A percentile compares a stretch with the other conserved stretches of the same genome.
These are phyloP conservation scores for Zoroaster sp. DNA, from an alignment of 53 echinoderm and acorn worm species.

Conservation along the genomic window DNA sequence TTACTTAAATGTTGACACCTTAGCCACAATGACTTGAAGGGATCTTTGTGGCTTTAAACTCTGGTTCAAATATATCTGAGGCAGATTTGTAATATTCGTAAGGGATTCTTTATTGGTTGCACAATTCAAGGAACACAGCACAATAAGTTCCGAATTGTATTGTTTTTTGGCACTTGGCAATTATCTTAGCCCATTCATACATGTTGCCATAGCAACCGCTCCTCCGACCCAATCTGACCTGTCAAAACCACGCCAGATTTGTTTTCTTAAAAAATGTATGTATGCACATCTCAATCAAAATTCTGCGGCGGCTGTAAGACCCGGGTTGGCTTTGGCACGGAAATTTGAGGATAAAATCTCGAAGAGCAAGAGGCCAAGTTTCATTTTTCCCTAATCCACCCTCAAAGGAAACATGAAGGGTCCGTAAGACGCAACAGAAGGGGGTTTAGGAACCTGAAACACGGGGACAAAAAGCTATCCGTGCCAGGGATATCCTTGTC, in stretches of 20 bases:
- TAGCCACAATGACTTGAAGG: no score
- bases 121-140: neutral
- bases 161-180: neutral
- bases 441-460: slow-evolving; percentile 10
- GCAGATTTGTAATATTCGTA: no score
- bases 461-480: neutral
- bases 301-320: neutral
- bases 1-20: no score
- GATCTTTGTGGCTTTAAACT: no score
- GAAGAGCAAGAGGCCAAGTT: neutral
- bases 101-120: neutral
- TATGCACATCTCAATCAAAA: neutral
- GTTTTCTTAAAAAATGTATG: neutral
- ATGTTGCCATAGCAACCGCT: neutral
- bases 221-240: neutral
- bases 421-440: slow-evolving; percentile 39
- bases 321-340: neutral
- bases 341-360: slow-evolving; percentile 53
- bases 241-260: neutral
- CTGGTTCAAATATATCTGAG: no score
- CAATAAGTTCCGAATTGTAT: neutral
- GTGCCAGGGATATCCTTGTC: neutral
- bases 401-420: slow-evolving; percentile 2
- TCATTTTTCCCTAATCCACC: slow-evolving; percentile 22
- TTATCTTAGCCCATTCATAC: neutral